Conservation (phyloP, 2,888 invertebrate species). For the Phortica magna region DNA sequence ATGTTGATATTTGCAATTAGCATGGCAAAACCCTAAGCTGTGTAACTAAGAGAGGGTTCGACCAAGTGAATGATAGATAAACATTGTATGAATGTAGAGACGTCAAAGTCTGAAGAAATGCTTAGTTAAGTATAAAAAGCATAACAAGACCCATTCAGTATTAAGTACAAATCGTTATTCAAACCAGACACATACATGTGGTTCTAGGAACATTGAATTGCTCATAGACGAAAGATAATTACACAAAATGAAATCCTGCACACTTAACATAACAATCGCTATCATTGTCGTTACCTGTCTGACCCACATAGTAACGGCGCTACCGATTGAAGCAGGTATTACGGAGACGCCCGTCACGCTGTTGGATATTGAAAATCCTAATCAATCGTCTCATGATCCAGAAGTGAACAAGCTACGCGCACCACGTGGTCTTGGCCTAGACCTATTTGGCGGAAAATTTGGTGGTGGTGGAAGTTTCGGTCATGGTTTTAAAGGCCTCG, state of each 20-base stretch:
- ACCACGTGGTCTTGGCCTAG: slow-evolving; percentile 63
- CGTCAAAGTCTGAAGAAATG: slow-evolving; percentile 14
- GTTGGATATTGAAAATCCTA: slow-evolving; percentile 57
- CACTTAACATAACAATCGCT: slow-evolving; percentile 38
- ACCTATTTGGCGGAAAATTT: slow-evolving; percentile 43
- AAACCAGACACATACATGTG: slow-evolving; percentile 37
- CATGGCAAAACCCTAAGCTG: slow-evolving; percentile 49
- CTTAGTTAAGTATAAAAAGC: slow-evolving; percentile 52
- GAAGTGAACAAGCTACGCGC: slow-evolving; percentile 50
- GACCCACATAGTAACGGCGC: slow-evolving; percentile 37
- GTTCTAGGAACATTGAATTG: neutral
- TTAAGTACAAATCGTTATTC: slow-evolving; percentile 50
- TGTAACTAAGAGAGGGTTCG: slow-evolving; percentile 42
- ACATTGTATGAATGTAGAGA: neutral
- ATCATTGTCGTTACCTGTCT: slow-evolving; percentile 19
- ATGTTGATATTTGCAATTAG: slow-evolving; percentile 60
- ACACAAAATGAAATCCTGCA: slow-evolving; percentile 50
- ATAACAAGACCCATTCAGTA: slow-evolving; percentile 44
- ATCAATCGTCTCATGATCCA: slow-evolving; percentile 35
- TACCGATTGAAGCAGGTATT: slow-evolving; percentile 48
- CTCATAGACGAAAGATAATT: slow-evolving; percentile 13
- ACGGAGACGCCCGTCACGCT: slow-evolving; percentile 55
- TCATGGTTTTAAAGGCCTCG: slow-evolving; percentile 51
- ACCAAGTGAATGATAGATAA: neutral
- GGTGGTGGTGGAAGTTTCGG: slow-evolving; percentile 47